A percentile compares a stretch with the other conserved stretches of the same genome.
phyloP scores from a whole-genome alignment of 2,797 vertebrate species.

The Emydoidea blandingii region DNA sequence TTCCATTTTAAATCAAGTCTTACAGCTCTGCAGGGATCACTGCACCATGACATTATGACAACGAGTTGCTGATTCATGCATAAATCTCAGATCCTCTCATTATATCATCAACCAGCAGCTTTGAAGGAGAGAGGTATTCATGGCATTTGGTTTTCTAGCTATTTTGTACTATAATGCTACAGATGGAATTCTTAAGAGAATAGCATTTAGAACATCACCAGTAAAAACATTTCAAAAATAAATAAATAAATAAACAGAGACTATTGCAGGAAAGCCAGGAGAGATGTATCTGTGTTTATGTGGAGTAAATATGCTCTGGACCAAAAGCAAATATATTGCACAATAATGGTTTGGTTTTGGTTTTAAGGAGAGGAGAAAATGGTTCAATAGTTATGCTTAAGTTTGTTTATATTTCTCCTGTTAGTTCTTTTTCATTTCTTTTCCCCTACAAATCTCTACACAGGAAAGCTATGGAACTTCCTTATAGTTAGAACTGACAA shows the following conservation, averaged over 20 bases:
- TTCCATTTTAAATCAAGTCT: conserved; percentile 65
- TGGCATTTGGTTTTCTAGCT: conserved; percentile 13
- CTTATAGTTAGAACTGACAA: conserved; percentile 27
- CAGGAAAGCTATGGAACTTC: background rate
- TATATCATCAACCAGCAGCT: conserved; percentile 50
- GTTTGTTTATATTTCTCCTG: background rate
- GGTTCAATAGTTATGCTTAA: conserved; percentile 10
- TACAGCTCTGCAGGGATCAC: conserved; percentile 66
- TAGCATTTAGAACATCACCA: background rate
- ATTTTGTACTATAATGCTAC: background rate
- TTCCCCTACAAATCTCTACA: conserved; percentile 14
- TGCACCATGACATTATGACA: conserved; percentile 70
- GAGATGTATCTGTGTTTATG: background rate
- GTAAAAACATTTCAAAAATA: background rate
- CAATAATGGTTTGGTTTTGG: background rate
- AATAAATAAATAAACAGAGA: background rate
- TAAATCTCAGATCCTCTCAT: conserved; percentile 54
- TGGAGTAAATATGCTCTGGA: conserved; percentile 2
- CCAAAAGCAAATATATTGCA: background rate
- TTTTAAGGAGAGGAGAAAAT: conserved; percentile 14
- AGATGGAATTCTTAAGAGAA: conserved; percentile 26
- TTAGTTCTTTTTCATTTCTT: conserved; percentile 6
- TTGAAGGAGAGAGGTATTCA: conserved; percentile 1
- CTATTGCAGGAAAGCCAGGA: background rate
- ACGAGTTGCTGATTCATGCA: conserved; percentile 76